Evolutionary conservation across 2,797 vertebrate species (phyloP).

Genomic region (Nyctibius grandis): DNA sequence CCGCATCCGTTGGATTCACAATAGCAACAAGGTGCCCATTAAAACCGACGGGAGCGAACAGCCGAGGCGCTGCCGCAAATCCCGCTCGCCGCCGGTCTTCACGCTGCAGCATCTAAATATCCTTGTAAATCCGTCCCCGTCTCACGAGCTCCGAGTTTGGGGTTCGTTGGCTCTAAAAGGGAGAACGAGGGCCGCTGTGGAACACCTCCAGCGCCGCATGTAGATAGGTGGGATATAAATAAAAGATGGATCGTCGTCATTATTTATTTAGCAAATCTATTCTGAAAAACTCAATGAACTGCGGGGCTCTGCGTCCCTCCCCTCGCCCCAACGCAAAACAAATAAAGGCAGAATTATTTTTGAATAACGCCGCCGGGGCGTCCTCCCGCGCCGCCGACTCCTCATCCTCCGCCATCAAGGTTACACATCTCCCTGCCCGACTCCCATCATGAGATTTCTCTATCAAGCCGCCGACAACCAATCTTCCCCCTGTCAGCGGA

Average conservation of each 20-base stretch:
- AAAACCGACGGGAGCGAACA: background rate
- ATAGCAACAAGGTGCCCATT: background rate
- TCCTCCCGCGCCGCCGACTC: background rate
- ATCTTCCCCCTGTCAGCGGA: constrained; percentile 24
- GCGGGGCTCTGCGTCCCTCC: background rate
- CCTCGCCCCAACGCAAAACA: background rate
- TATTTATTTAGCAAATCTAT: constrained; percentile 41
- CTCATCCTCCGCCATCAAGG: constrained; percentile 5
- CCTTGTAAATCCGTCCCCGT: background rate
- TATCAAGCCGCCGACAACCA: constrained; percentile 5
- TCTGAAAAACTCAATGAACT: background rate
- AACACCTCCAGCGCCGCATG: background rate
- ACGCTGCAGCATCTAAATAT: background rate
- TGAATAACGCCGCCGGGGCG: background rate
- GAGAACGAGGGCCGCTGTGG: background rate
- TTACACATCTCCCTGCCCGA: background rate
- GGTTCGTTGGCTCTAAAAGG: background rate
- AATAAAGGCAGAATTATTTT: constrained; percentile 1
- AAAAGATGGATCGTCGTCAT: background rate
- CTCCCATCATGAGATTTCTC: constrained; percentile 21
- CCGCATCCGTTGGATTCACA: background rate
- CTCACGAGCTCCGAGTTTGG: background rate
- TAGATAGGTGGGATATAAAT: background rate
- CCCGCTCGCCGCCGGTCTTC: background rate
- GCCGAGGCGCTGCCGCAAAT: background rate